These are phyloP conservation scores for Echinometra lucunter DNA, from an alignment of 53 echinoderm and acorn worm genomes.

Conservation along the genomic window DNA sequence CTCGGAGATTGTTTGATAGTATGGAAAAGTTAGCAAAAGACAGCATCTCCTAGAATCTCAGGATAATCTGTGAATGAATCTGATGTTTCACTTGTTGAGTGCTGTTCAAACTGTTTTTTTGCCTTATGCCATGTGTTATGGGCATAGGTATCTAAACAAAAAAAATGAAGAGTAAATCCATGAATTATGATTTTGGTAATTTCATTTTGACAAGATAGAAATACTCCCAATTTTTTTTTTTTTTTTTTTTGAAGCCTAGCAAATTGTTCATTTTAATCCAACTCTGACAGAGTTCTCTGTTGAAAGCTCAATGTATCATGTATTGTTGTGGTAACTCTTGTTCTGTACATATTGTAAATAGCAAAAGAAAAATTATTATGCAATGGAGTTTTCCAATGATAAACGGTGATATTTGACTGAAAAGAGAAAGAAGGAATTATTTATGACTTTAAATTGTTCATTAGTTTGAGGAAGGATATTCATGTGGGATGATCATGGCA, in stretches of 20 bases:
- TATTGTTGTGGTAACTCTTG: conserved; percentile 59
- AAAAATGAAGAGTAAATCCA: not conserved
- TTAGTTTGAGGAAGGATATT: not conserved
- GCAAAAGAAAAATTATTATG: conserved; percentile 58
- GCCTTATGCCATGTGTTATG: not conserved
- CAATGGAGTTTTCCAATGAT: conserved; percentile 63
- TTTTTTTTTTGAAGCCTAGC: not conserved
- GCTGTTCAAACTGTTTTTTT: no score
- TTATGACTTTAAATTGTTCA: conserved; percentile 45
- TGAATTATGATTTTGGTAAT: not conserved
- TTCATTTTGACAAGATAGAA: not conserved
- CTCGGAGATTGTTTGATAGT: not conserved
- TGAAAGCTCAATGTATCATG: conserved; percentile 27
- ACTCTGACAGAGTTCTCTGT: not conserved
- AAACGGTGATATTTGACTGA: conserved; percentile 57
- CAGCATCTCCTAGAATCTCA: not conserved
- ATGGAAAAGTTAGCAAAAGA: not conserved
- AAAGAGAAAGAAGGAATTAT: conserved; percentile 32
- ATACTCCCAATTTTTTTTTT: not conserved
- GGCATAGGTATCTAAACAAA: not conserved
- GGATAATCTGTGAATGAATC: not conserved
- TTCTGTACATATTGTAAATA: conserved; percentile 64
- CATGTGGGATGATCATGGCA: conserved; percentile 49
- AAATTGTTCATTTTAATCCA: not conserved
- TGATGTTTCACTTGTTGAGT: no score